Evolutionary conservation across 2,888 invertebrate genomes (phyloP), one percentile per base, ranked within the genome.

Genomic region (Sphaerophoria taeniata): DNA sequence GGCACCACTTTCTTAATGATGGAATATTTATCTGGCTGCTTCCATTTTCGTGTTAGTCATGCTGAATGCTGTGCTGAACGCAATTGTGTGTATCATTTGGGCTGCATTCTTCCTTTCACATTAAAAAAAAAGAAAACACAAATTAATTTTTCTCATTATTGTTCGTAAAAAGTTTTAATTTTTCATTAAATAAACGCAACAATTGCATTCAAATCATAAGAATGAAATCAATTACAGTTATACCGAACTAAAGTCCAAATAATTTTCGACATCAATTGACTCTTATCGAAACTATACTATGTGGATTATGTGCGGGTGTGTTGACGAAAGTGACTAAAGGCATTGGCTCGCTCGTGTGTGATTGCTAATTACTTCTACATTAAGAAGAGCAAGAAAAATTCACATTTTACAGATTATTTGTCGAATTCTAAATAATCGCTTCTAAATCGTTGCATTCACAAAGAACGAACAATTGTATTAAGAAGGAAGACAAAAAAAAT

Each of bases 291-390:
- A 70, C 85, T 77, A 85, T 85, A 85, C 76, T 85, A 85, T 85
- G 85, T 85, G 85, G 85, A 85, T 85, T 77, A 85, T 85, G 85
- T 85, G 85, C 85, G 85, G 85, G 85, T 85, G 85, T 85, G 81
- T 85, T 76, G 81, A 85, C 60, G 45, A 85, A 85, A 85, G 85
- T 85, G 85, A 85, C 81, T 81, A 85, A 83, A 83, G 81, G 85
- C 85, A 81, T 85, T 81, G 81, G 81, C 80, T 85, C 80, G 43
- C 43, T 43, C 43, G 43, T 43, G 85, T 85, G 85, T 58, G 58
- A 58, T 81, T 65, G 76, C 76, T 81, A 81, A 85, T 81, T 83
- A 73, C 69, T 77, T 77, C 76, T 79, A 56, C 49, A 77, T 36
- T 39, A 65, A 56, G 39, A 49, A 14, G 16, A 43, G 49, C 16